Evolutionary conservation across 2,113 vertebrate species (phyloP).

Genomic region (Plectropomus leopardus): DNA sequence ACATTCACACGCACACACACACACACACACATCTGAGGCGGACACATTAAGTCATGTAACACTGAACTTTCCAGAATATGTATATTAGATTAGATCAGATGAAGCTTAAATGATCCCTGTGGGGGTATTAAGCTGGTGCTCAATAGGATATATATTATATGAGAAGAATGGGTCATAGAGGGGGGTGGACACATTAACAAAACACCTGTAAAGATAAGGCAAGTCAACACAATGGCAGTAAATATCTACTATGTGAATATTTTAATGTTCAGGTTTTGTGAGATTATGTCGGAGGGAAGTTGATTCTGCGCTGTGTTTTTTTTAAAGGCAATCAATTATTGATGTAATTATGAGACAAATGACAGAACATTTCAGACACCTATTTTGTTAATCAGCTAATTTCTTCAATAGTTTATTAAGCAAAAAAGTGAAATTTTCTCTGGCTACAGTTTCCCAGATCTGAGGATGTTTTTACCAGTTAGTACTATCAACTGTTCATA

Average conservation of each 20-base stretch:
- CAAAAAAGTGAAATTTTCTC: not conserved
- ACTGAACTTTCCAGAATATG: constrained; percentile 56
- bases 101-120: constrained; percentile 44
- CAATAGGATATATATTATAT: constrained; percentile 17
- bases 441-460: not conserved
- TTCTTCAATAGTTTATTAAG: not conserved
- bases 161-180: constrained; percentile 20
- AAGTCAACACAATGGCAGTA: not conserved
- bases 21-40: constrained; percentile 45
- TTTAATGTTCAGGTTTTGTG: not conserved
- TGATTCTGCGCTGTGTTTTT: not conserved
- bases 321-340: not conserved
- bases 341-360: not conserved
- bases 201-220: constrained; percentile 14
- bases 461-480: not conserved
- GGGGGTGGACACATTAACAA: constrained; percentile 22
- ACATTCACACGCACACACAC: constrained; percentile 42
- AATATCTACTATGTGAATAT: constrained; percentile 1
- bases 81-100: constrained; percentile 56
- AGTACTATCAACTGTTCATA: not conserved
- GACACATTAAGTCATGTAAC: constrained; percentile 62
- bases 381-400: not conserved
- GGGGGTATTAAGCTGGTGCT: constrained; percentile 39
- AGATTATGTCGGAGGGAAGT: not conserved
- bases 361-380: not conserved